Evolutionary conservation across 1,140 invertebrate species (phyloP), one percentile per base, ranked within the genome.

Genomic region (Forficula auricularia): DNA sequence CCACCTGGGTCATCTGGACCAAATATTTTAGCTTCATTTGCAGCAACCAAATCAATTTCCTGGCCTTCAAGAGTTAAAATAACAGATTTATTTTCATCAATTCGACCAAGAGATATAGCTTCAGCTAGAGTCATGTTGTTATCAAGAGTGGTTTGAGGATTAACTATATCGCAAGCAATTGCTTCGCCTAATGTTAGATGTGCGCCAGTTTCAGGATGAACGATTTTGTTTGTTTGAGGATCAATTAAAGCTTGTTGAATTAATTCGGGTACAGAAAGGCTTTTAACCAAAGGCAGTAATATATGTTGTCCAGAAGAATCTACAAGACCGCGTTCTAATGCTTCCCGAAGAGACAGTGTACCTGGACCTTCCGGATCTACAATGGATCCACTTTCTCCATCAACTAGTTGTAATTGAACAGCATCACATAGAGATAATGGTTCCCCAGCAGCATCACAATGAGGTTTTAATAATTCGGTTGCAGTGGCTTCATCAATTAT

Each of bases 131-230:
- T 82, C 34, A 86, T 65, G 49, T 67, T 68, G 52, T 69, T 67
- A 32, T 68, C 65, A 32, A 69, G 68, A 6, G 64, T 61, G 9
- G 72, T 71, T 47, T 77, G 67, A 0, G 82, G 79, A 68, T 89
- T 80, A 38, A 90, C 69, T 44, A 89, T 82, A 58, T 88, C 84
- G 60, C 83, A 88, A 43, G 79, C 67, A 39, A 91, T 81, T 8
- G 85, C 85, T 67, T 90, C 82, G 44, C 72, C 69, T 35, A 89
- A 66, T 27, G 71, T 79, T 32, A 91, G 61, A 50, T 71, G 66
- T 43, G 63, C 67, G 4, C 85, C 85, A 14, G 80, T 85, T 67
- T 89, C 85, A 7, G 90, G 90, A 62, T 96, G 88, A 43, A 91
- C 75, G 47, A 96, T 80, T 58, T 79, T 82, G 42, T 77, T 74